These are phyloP conservation scores for Neogale vison DNA, from an alignment of 2,113 vertebrate genomes.

Conservation along the genomic window DNA sequence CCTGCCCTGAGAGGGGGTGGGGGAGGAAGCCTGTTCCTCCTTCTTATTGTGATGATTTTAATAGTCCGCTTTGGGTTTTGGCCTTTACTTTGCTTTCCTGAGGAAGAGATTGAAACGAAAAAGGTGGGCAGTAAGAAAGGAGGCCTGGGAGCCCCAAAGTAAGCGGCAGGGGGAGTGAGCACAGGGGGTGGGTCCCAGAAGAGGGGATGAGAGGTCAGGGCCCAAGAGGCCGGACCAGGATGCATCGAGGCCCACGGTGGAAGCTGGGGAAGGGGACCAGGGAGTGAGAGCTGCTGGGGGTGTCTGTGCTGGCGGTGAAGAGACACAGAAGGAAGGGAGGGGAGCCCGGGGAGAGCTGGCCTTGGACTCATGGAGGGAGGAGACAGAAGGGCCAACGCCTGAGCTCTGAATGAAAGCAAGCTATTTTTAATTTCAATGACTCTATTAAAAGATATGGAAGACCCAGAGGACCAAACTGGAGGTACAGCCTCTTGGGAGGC, in stretches of 20 bases:
- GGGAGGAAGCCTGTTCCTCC: background rate
- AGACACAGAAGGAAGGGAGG: background rate
- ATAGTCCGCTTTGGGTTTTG: background rate
- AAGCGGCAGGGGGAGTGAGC: background rate
- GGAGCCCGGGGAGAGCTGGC: no score
- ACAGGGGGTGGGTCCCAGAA: background rate
- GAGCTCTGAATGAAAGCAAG: background rate
- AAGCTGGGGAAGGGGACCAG: background rate
- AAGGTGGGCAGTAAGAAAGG: background rate
- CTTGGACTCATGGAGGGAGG: background rate
- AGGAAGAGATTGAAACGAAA: background rate
- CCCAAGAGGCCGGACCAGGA: background rate
- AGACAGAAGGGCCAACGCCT: background rate
- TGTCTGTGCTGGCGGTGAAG: background rate
- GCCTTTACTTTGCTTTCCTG: slow-evolving; percentile 9
- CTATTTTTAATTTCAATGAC: slow-evolving; percentile 33
- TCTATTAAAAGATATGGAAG: background rate
- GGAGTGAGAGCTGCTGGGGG: background rate
- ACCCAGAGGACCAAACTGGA: background rate
- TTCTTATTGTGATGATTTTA: background rate
- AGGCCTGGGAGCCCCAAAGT: rapidly evolving
- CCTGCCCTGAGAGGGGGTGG: background rate
- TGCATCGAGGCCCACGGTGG: no score
- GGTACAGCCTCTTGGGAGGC: background rate
- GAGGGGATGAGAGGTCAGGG: background rate